phyloP scores from a whole-genome alignment of 35 echinoderm and acorn worm species.

The Acanthaster planci region DNA sequence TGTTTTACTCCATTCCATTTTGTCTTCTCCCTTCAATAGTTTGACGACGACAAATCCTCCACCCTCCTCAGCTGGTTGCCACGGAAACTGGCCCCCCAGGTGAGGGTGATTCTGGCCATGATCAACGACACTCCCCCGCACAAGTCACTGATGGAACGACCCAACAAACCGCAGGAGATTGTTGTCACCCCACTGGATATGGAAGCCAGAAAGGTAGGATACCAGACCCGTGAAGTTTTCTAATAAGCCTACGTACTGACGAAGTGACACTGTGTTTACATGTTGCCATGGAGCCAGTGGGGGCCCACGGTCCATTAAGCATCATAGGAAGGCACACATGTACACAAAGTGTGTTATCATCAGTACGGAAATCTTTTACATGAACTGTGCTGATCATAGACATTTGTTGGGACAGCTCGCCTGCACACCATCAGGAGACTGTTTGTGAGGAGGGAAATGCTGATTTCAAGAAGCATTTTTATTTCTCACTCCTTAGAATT shows the following conservation, averaged over 20 bases:
- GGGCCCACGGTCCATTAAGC: too few relatives aligned
- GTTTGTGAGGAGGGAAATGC: too few relatives aligned
- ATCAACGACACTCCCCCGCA: constrained; percentile 87
- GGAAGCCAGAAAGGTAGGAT: constrained; percentile 47
- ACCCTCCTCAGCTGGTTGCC: constrained; percentile 79
- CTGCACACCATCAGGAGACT: too few relatives aligned
- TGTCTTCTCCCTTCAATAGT: constrained; percentile 35
- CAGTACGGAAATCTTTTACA: too few relatives aligned
- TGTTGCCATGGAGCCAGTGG: too few relatives aligned
- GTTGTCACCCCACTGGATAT: constrained; percentile 83
- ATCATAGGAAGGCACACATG: too few relatives aligned
- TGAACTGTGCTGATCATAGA: neutral
- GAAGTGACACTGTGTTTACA: too few relatives aligned
- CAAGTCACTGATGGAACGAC: constrained; percentile 52
- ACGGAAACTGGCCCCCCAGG: constrained; percentile 71
- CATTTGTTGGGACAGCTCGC: neutral
- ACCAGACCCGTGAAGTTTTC: too few relatives aligned
- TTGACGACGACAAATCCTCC: constrained; percentile 81
- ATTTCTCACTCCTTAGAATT: too few relatives aligned
- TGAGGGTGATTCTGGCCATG: constrained; percentile 86
- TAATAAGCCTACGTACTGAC: too few relatives aligned
- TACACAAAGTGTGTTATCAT: too few relatives aligned
- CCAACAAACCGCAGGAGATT: constrained; percentile 60
- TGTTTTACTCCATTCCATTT: neutral
- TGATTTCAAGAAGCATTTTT: too few relatives aligned